Percentiles rank a stretch among this genome's conserved stretches.
phyloP scores from a whole-genome alignment of 1,140 invertebrate genomes.

The Marisa cornuarietis region DNA sequence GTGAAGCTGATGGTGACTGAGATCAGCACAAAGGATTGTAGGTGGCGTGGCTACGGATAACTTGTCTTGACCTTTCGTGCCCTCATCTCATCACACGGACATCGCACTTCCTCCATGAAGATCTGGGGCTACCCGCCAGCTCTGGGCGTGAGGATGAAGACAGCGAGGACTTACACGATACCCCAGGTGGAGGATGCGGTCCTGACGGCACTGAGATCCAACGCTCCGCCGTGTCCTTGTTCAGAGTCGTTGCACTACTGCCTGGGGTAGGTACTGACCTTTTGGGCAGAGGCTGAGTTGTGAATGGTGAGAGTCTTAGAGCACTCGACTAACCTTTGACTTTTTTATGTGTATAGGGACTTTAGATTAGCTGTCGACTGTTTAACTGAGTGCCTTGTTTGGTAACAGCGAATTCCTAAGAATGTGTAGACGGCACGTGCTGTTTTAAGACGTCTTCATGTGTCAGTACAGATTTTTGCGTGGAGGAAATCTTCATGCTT shows the following conservation, averaged over 20 bases:
- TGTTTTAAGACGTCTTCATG: not conserved
- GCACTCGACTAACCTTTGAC: too few species aligned
- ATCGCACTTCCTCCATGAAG: not conserved
- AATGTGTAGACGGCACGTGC: not conserved
- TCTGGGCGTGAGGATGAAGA: not conserved
- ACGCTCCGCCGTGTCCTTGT: constrained; percentile 38
- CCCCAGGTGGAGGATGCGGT: not conserved
- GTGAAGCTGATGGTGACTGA: not conserved
- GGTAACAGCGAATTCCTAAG: not conserved
- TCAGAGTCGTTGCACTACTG: constrained; percentile 37
- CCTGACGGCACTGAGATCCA: constrained; percentile 16
- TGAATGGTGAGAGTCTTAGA: too few species aligned
- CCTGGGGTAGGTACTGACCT: constrained; percentile 39
- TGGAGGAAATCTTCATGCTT: not conserved
- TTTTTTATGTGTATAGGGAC: too few species aligned
- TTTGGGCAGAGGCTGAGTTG: not conserved
- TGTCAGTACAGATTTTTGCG: not conserved
- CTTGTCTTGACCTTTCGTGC: not conserved
- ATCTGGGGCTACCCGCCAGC: not conserved
- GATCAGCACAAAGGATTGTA: not conserved
- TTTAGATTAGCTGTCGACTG: not conserved
- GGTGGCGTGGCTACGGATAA: not conserved
- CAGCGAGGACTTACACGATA: not conserved
- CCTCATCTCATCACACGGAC: not conserved
- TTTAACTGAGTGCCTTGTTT: not conserved